These are phyloP conservation scores for Magallana nippona DNA, from an alignment of 2,888 invertebrate genomes.

Conservation along the genomic window DNA sequence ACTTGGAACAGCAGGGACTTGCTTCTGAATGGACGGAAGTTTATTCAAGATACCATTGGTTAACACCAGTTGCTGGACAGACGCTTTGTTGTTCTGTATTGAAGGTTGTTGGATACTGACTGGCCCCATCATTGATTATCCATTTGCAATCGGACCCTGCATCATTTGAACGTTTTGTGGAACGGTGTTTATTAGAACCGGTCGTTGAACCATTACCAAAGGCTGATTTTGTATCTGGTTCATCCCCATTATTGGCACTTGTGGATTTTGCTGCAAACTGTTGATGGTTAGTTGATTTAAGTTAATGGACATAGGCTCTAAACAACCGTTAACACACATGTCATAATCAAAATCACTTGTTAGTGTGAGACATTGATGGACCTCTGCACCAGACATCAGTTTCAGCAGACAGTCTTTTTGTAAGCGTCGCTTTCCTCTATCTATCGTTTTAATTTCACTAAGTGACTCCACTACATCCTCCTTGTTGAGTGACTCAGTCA, in stretches of 20 bases:
- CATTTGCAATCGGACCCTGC: not conserved
- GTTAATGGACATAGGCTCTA: not conserved
- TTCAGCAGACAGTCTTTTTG: no score
- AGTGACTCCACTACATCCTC: no score
- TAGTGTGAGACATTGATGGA: no score
- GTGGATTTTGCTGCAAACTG: not conserved
- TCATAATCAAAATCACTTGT: no score
- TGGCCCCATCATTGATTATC: not conserved
- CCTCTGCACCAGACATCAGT: no score
- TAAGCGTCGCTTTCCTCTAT: no score
- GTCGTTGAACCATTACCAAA: not conserved
- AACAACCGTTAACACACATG: no score
- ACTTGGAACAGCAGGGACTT: not conserved
- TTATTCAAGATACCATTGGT: not conserved
- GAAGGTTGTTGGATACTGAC: not conserved
- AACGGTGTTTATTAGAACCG: not conserved
- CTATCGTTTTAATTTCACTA: no score
- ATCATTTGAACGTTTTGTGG: not conserved
- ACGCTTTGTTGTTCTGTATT: not conserved
- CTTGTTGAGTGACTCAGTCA: no score
- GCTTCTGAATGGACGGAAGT: not conserved
- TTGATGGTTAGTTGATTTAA: not conserved
- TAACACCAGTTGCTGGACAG: not conserved
- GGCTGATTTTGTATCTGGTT: conserved; percentile 2
- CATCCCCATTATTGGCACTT: not conserved